These are phyloP conservation scores for Drosophila navojoa DNA, from an alignment of 1,140 invertebrate species.

Conservation along the genomic window DNA sequence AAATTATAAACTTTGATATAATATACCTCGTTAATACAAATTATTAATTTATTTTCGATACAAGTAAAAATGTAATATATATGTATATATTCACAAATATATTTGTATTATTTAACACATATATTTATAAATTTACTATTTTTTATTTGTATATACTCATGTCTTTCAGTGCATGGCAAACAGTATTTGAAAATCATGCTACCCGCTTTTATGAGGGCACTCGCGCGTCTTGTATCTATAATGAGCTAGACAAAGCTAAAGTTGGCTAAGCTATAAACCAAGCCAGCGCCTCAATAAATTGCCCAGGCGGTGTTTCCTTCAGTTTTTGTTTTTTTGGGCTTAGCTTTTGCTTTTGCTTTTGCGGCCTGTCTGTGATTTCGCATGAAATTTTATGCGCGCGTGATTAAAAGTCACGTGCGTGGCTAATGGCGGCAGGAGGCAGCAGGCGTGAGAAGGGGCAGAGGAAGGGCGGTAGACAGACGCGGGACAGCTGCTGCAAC, in stretches of 20 bases:
- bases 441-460: not conserved
- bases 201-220: not conserved
- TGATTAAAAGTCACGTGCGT: conserved; percentile 80
- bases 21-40: too few relatives aligned
- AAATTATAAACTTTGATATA: too few relatives aligned
- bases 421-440: conserved; percentile 32
- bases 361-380: conserved; percentile 47
- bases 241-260: conserved; percentile 40
- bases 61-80: too few relatives aligned
- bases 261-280: conserved; percentile 48
- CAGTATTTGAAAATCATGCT: not conserved
- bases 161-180: not conserved
- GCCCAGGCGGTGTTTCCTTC: conserved; percentile 32
- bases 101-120: too few relatives aligned
- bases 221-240: conserved; percentile 12
- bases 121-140: too few relatives aligned
- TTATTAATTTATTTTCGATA: too few relatives aligned
- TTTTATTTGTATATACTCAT: too few relatives aligned
- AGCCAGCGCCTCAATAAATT: conserved; percentile 51
- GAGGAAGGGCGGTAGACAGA: not conserved
- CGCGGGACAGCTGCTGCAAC: conserved; percentile 49
- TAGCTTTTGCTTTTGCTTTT: not conserved
- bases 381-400: conserved; percentile 74
- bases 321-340: not conserved
- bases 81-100: too few relatives aligned